phyloP scores from a whole-genome alignment of 2,888 invertebrate species.

The Stenolophus ochropezus region DNA sequence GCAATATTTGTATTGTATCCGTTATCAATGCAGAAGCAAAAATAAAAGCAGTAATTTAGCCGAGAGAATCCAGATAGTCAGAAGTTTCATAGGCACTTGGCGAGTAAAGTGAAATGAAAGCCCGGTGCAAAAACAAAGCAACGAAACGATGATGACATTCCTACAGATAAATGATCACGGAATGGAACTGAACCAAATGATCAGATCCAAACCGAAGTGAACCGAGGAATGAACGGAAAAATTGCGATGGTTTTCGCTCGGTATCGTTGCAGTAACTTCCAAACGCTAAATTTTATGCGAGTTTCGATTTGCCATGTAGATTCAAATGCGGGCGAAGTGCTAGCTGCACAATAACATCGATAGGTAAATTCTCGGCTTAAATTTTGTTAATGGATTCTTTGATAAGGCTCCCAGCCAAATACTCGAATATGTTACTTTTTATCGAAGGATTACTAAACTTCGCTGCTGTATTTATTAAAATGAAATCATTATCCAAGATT shows the following conservation, averaged over 20 bases:
- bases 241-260: conserved; percentile 34
- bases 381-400: conserved; percentile 22
- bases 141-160: conserved; percentile 55
- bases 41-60: conserved; percentile 1
- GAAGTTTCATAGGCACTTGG: conserved; percentile 35
- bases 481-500: background rate
- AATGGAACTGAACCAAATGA: conserved; percentile 23
- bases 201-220: conserved; percentile 9
- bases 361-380: conserved; percentile 20
- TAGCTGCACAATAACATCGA: conserved; percentile 19
- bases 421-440: background rate
- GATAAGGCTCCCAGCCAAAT: conserved; percentile 2
- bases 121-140: conserved; percentile 52
- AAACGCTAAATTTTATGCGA: conserved; percentile 53
- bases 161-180: conserved; percentile 53
- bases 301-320: conserved; percentile 59
- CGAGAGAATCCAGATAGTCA: background rate
- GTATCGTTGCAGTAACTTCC: conserved; percentile 55
- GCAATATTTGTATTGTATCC: background rate
- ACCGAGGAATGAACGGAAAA: conserved; percentile 18
- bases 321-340: conserved; percentile 51
- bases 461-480: background rate
- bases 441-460: background rate
- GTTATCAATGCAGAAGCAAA: background rate
- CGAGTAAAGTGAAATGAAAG: conserved; percentile 55